phyloP scores from a whole-genome alignment of 2,113 vertebrate species.

The Chaetops frenatus region DNA sequence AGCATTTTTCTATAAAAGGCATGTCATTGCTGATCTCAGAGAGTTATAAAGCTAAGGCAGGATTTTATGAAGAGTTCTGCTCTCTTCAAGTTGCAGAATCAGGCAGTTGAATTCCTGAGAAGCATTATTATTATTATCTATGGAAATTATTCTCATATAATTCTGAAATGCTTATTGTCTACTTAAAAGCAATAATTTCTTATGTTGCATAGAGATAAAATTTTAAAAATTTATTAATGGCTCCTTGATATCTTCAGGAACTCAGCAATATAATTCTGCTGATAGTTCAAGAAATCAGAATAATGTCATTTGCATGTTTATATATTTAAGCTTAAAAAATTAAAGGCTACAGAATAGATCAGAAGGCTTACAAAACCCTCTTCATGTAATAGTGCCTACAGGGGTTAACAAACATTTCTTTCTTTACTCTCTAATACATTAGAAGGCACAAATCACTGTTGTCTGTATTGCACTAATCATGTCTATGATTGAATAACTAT shows the following conservation, averaged over 20 bases:
- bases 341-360: not conserved
- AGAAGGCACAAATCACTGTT: not conserved
- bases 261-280: not conserved
- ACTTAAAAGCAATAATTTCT: not conserved
- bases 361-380: not conserved
- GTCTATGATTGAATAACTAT: slow-evolving; percentile 49
- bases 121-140: not conserved
- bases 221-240: not conserved
- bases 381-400: not conserved
- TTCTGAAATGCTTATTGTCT: not conserved
- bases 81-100: not conserved
- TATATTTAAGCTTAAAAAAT: not conserved
- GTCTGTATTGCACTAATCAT: not conserved
- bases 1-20: not conserved
- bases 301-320: not conserved
- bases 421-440: not conserved
- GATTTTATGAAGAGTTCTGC: not conserved
- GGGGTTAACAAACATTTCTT: not conserved
- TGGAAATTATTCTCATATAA: not conserved
- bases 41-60: not conserved
- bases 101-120: not conserved
- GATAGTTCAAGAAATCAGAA: not conserved
- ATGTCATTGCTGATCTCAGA: not conserved
- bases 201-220: not conserved
- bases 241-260: not conserved